Evolutionary conservation across 2,113 vertebrate species (phyloP).

Genomic region (Rattus norvegicus): GRCr8 NC_086039.1:125422501-125423000

Average conservation of each 20-base stretch:
- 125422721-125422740: not conserved
- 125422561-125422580: not conserved
- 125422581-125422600: not conserved
- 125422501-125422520: not conserved
- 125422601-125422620: not conserved
- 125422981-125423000: not conserved
- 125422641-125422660: not conserved
- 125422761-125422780: not conserved
- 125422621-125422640: not conserved
- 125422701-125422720: not conserved
- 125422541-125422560: not conserved
- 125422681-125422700: not conserved
- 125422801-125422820: not conserved
- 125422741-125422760: not conserved
- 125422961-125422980: not conserved
- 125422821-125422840: not conserved
- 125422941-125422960: not conserved
- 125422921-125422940: not conserved
- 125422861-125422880: not conserved
- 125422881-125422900: not conserved
- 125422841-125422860: not conserved
- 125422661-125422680: slow-evolving; percentile 2
- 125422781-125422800: not conserved
- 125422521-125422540: slow-evolving; percentile 18
- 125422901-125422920: not conserved